These are phyloP conservation scores for Ochotona princeps DNA, from an alignment of 2,113 vertebrate species.

Conservation along the genomic window DNA sequence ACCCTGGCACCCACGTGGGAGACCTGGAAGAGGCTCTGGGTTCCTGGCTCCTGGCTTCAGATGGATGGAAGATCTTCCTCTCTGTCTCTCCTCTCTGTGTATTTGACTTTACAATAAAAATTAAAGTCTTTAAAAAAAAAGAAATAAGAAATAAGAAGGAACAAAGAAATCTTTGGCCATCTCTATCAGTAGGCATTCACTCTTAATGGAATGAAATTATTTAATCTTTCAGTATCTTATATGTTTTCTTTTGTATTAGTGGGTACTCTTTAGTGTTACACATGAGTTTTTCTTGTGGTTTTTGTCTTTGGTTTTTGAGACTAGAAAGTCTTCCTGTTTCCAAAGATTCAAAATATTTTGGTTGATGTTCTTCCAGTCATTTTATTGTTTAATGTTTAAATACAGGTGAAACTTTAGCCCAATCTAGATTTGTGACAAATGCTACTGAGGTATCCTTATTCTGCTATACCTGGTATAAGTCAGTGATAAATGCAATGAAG, in stretches of 20 bases:
- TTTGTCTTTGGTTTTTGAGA: constrained; percentile 24
- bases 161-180: not conserved
- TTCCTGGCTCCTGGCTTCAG: no score
- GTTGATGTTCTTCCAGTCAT: not conserved
- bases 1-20: no score
- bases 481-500: not conserved
- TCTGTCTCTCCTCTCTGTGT: no score
- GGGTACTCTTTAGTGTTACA: not conserved
- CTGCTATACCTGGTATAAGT: not conserved
- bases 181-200: not conserved
- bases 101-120: no score
- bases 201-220: not conserved
- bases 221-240: constrained; percentile 19
- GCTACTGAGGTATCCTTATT: not conserved
- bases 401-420: not conserved
- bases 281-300: constrained; percentile 11
- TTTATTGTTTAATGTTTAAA: constrained; percentile 28
- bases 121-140: no score
- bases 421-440: not conserved
- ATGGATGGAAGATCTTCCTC: no score
- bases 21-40: no score
- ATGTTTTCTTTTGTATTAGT: constrained; percentile 36
- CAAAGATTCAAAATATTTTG: constrained; percentile 19
- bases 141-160: not conserved
- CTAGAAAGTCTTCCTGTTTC: not conserved